phyloP scores from a whole-genome alignment of 2,888 invertebrate species.

The Cordilura impudica region DNA sequence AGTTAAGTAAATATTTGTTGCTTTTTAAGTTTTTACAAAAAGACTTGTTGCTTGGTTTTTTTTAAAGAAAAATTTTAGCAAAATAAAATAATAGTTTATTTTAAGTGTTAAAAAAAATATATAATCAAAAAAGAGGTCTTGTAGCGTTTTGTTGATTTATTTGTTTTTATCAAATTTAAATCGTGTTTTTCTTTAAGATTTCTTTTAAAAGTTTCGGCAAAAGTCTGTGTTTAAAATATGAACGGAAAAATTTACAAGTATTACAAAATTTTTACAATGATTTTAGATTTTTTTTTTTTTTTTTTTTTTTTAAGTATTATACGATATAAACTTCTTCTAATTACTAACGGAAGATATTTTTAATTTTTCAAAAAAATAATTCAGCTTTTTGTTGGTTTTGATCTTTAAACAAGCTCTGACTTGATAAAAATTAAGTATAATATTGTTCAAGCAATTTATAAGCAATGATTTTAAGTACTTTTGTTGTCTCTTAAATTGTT shows the following conservation, averaged over 20 bases:
- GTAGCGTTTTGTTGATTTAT: slow-evolving; percentile 55
- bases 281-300: neutral
- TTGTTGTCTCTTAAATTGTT: slow-evolving; percentile 39
- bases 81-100: slow-evolving; percentile 10
- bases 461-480: slow-evolving; percentile 54
- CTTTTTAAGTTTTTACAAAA: slow-evolving; percentile 63
- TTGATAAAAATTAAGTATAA: slow-evolving; percentile 49
- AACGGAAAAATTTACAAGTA: slow-evolving; percentile 38
- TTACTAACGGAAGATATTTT: slow-evolving; percentile 65
- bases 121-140: slow-evolving; percentile 52
- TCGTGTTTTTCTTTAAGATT: slow-evolving; percentile 28
- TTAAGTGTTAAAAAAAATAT: slow-evolving; percentile 21
- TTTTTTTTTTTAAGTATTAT: slow-evolving; percentile 4
- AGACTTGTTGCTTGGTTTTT: slow-evolving; percentile 55
- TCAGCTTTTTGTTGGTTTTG: slow-evolving; percentile 52
- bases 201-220: neutral
- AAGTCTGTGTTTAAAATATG: slow-evolving; percentile 16
- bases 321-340: slow-evolving; percentile 45
- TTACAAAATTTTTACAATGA: neutral
- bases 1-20: slow-evolving; percentile 58
- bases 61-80: slow-evolving; percentile 25
- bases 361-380: slow-evolving; percentile 23
- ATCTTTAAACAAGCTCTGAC: neutral
- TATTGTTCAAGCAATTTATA: slow-evolving; percentile 44
- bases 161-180: slow-evolving; percentile 18